These are phyloP conservation scores for Alosa alosa DNA, from an alignment of 2,113 vertebrate species.

Conservation along the genomic window DNA sequence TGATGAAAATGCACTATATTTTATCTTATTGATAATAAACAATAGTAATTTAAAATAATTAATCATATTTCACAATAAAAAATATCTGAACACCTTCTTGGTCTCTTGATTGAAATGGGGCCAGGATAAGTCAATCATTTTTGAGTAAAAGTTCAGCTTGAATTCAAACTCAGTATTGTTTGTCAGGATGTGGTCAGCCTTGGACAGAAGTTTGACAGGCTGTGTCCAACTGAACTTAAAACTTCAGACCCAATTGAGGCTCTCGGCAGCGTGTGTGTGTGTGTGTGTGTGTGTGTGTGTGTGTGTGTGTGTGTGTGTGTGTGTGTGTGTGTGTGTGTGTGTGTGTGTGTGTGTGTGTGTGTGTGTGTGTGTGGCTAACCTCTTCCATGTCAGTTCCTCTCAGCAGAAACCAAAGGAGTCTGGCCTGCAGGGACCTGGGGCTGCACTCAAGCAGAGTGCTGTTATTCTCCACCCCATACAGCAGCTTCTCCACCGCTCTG, in stretches of 20 bases:
- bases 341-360: neutral
- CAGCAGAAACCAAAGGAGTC: conserved; percentile 88
- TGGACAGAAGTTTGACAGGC: neutral
- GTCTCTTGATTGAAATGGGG: neutral
- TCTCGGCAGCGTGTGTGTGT: neutral
- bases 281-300: neutral
- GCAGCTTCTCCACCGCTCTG: conserved; percentile 74
- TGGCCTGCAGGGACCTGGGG: conserved; percentile 88
- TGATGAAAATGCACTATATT: neutral
- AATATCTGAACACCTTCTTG: neutral
- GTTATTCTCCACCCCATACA: conserved; percentile 89
- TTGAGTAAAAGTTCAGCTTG: neutral
- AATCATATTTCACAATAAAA: neutral
- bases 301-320: neutral
- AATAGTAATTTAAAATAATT: neutral
- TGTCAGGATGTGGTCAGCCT: neutral
- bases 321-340: neutral
- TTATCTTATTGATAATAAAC: too few species aligned
- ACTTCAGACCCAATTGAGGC: neutral
- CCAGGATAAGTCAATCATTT: neutral
- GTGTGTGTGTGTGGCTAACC: conserved; percentile 60
- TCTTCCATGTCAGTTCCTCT: conserved; percentile 77
- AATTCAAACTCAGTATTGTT: neutral
- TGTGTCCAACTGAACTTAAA: neutral
- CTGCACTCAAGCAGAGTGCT: conserved; percentile 91